Percentiles rank a stretch among this genome's conserved stretches.
Evolutionary conservation across 2,113 vertebrate genomes (phyloP).

Genomic region (Sakesphorus luctuosus): DNA sequence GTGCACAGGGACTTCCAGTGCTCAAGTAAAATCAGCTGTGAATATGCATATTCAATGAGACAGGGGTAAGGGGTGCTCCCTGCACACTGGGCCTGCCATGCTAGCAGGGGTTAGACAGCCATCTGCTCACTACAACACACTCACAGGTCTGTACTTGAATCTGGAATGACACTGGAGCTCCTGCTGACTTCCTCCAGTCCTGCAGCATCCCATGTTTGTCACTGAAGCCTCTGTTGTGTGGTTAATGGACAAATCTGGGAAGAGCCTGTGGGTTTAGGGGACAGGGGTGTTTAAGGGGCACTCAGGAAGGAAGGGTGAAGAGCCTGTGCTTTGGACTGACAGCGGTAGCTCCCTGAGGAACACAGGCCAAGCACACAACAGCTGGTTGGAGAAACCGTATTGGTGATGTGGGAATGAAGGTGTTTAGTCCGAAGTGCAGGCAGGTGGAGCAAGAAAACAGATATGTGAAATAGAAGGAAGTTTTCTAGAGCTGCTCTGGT

Average conservation of each 20-base stretch:
- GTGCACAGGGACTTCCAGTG: not conserved
- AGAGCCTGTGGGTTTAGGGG: not conserved
- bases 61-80: not conserved
- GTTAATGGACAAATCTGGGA: not conserved
- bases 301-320: not conserved
- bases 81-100: not conserved
- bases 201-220: not conserved
- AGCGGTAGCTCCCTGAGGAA: not conserved
- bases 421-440: not conserved
- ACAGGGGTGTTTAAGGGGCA: not conserved
- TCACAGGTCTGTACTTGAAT: conserved; percentile 8
- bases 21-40: not conserved
- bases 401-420: not conserved
- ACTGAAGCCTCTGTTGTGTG: not conserved
- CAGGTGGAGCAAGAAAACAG: not conserved
- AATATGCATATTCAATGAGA: conserved; percentile 10
- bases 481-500: conserved; percentile 18
- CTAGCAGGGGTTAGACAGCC: conserved; percentile 52
- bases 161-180: not conserved
- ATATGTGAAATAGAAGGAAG: not conserved
- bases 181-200: conserved; percentile 23
- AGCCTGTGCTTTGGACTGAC: not conserved
- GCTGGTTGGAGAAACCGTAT: not conserved
- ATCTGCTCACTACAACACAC: conserved; percentile 13
- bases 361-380: not conserved